Evolutionary conservation across 2,113 vertebrate genomes (phyloP).

Genomic region (Trematocara variabile): DNA sequence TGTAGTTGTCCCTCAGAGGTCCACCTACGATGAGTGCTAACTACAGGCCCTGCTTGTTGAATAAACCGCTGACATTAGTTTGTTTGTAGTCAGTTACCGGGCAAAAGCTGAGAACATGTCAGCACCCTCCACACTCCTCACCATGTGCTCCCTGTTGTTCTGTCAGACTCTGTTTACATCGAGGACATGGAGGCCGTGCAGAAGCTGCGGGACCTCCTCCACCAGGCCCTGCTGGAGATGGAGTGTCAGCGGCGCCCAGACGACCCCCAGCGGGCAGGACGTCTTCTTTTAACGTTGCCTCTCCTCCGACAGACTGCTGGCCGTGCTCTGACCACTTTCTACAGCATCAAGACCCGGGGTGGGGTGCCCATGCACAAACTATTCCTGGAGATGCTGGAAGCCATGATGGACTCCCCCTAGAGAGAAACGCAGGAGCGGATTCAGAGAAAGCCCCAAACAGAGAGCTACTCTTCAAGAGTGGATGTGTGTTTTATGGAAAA

Average conservation of each 20-base stretch:
- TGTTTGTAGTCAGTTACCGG: neutral
- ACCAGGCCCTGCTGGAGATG: constrained; percentile 86
- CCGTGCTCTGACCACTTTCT: constrained; percentile 87
- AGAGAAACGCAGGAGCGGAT: neutral
- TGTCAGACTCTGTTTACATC: constrained; percentile 87
- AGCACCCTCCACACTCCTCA: neutral
- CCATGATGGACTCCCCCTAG: constrained; percentile 90
- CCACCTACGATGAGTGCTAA: neutral
- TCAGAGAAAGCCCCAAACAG: neutral
- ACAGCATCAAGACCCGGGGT: constrained; percentile 88
- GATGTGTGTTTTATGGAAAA: constrained; percentile 29
- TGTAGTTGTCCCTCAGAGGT: neutral
- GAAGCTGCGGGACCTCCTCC: constrained; percentile 87
- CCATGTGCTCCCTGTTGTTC: neutral
- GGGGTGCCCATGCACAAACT: constrained; percentile 94
- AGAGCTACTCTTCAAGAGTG: constrained; percentile 22
- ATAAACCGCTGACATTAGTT: neutral
- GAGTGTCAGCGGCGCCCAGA: constrained; percentile 79
- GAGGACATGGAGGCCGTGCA: constrained; percentile 89
- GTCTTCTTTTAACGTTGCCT: constrained; percentile 85
- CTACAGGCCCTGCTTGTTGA: neutral
- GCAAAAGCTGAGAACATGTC: neutral
- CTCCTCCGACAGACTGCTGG: constrained; percentile 89
- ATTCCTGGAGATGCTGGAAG: constrained; percentile 93
- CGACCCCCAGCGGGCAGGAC: constrained; percentile 82